Percentiles rank a stretch among this genome's conserved stretches.
Evolutionary conservation across 2,797 vertebrate species (phyloP).

Genomic region (Chelmon rostratus): DNA sequence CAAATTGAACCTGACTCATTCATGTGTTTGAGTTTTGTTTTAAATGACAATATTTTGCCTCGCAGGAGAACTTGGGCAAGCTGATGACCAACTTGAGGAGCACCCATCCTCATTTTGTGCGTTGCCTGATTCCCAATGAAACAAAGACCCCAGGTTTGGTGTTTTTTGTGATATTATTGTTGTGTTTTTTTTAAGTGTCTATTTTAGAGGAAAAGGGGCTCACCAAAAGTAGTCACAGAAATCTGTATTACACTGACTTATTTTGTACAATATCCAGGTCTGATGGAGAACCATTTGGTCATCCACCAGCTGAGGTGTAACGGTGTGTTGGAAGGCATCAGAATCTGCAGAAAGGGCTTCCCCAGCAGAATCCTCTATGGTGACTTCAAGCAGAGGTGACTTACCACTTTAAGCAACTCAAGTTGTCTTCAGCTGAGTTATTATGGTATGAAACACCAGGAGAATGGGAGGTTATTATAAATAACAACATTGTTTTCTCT

Average conservation of each 20-base stretch:
- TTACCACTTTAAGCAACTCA: neutral
- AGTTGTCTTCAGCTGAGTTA: neutral
- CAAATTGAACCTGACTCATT: no score
- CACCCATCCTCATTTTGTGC: constrained; percentile 93
- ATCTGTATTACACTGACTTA: neutral
- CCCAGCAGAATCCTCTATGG: constrained; percentile 90
- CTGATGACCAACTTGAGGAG: constrained; percentile 77
- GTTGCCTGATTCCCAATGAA: constrained; percentile 93
- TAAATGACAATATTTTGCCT: constrained; percentile 74
- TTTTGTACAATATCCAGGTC: constrained; percentile 58
- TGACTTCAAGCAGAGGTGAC: constrained; percentile 90
- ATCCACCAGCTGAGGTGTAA: constrained; percentile 92
- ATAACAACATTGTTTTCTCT: neutral
- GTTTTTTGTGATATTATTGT: neutral
- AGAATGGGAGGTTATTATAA: neutral
- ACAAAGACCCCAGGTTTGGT: constrained; percentile 90
- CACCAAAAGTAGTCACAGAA: neutral
- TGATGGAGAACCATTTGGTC: constrained; percentile 85
- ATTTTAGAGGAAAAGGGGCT: no score
- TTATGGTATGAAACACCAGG: neutral
- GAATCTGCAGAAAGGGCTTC: constrained; percentile 91
- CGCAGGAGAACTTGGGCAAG: constrained; percentile 88
- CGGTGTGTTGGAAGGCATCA: constrained; percentile 90
- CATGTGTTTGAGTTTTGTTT: no score
- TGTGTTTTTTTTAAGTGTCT: neutral